Percentiles rank a stretch among this genome's conserved stretches.
Evolutionary conservation across 2,888 invertebrate genomes (phyloP).

Genomic region (Pharmacophagus antenor): DNA sequence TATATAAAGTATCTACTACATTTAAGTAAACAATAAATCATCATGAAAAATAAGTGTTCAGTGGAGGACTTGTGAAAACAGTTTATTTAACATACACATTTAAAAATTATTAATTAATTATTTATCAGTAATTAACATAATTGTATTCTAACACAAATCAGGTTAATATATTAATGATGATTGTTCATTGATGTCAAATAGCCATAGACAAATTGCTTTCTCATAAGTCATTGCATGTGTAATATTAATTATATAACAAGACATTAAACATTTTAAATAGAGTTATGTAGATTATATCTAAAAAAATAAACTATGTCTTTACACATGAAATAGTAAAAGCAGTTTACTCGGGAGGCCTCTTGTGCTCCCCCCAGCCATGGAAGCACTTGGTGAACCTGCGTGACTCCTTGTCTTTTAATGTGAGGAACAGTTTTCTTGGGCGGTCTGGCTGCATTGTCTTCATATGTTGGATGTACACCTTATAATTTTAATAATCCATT

Average conservation of each 20-base stretch:
- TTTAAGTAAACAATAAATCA: background rate
- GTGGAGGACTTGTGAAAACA: background rate
- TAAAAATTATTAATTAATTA: background rate
- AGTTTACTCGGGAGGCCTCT: constrained; percentile 86
- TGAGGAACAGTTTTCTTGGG: constrained; percentile 94
- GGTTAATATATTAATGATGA: no score
- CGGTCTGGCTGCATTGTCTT: constrained; percentile 95
- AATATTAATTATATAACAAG: background rate
- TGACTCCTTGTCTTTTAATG: constrained; percentile 97
- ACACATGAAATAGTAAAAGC: background rate
- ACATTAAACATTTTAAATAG: background rate
- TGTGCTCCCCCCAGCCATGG: constrained; percentile 98
- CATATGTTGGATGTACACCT: constrained; percentile 99
- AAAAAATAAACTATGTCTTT: background rate
- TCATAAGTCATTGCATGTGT: background rate
- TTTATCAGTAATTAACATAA: background rate
- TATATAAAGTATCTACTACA: no score
- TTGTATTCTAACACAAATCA: background rate
- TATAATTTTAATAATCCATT: constrained; percentile 24
- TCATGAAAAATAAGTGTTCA: background rate
- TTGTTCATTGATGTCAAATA: background rate
- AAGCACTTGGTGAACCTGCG: constrained; percentile 98
- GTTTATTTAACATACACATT: background rate
- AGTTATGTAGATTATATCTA: no score
- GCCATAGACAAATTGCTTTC: background rate